Evolutionary conservation across 1,140 invertebrate genomes (phyloP).

Genomic region (Drosophila kohkoa): DNA sequence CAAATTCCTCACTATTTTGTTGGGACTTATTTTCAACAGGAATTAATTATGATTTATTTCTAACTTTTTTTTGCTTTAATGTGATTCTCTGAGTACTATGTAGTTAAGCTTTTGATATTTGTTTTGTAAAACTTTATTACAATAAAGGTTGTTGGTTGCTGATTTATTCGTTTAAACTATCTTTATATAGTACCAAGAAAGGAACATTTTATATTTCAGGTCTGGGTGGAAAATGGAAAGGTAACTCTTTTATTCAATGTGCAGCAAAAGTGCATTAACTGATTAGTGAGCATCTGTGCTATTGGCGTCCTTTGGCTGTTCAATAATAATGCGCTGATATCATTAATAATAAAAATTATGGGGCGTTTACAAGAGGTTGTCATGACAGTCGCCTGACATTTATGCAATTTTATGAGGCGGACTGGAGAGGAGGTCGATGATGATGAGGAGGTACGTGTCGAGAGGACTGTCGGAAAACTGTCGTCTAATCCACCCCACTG

Average conservation of each 20-base stretch:
- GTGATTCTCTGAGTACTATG: too few species aligned
- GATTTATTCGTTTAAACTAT: too few species aligned
- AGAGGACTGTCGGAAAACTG: slow-evolving; percentile 18
- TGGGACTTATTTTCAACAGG: too few species aligned
- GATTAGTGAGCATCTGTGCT: not conserved
- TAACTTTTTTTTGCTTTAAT: too few species aligned
- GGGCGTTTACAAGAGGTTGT: slow-evolving; percentile 82
- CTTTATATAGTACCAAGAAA: too few species aligned
- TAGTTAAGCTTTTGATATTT: too few species aligned
- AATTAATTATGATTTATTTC: too few species aligned
- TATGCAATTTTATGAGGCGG: slow-evolving; percentile 76
- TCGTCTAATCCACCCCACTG: slow-evolving; percentile 59
- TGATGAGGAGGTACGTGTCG: slow-evolving; percentile 10
- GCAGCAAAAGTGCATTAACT: not conserved
- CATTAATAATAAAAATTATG: slow-evolving; percentile 83
- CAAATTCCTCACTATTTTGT: too few species aligned
- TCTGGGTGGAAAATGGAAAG: not conserved
- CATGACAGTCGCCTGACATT: slow-evolving; percentile 82
- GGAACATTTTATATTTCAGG: too few species aligned
- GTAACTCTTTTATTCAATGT: slow-evolving; percentile 8
- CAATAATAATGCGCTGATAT: slow-evolving; percentile 50
- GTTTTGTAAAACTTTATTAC: too few species aligned
- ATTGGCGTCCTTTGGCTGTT: slow-evolving; percentile 34
- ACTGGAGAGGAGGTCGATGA: slow-evolving; percentile 25
- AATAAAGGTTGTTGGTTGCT: too few species aligned